Evolutionary conservation across 2,797 vertebrate species (phyloP).

Genomic region (Rhynchonycteris naso): DNA sequence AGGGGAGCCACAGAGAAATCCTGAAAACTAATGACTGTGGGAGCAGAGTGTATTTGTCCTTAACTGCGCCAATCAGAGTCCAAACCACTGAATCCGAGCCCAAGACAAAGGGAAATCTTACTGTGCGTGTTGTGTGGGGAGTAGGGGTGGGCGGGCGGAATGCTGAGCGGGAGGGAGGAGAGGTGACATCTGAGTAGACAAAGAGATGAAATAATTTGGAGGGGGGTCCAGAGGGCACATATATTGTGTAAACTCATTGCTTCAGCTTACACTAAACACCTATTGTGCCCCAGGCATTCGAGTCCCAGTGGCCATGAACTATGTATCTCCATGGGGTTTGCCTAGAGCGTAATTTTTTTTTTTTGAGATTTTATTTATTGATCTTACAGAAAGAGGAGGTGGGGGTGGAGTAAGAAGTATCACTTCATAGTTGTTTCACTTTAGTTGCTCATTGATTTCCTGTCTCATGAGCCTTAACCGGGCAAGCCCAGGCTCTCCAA

Average conservation of each 20-base stretch:
- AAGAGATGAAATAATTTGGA: constrained; percentile 29
- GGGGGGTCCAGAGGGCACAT: background rate
- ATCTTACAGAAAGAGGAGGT: too few species aligned
- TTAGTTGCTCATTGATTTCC: too few species aligned
- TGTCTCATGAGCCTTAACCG: too few species aligned
- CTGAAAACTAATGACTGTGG: constrained; percentile 59
- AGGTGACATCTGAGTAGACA: background rate
- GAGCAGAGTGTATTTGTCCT: constrained; percentile 61
- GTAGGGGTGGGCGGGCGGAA: background rate
- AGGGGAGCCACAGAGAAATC: constrained; percentile 64
- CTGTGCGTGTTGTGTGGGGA: background rate
- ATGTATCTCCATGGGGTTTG: accelerated
- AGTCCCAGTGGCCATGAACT: too few species aligned
- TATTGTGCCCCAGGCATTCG: background rate
- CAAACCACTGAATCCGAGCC: constrained; percentile 58
- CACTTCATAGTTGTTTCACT: too few species aligned
- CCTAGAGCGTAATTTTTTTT: too few species aligned
- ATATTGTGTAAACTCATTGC: background rate
- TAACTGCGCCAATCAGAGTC: constrained; percentile 59
- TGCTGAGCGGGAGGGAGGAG: background rate
- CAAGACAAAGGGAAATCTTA: constrained; percentile 62
- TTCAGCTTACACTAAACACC: background rate
- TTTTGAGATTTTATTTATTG: too few species aligned
- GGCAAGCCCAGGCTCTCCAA: too few species aligned
- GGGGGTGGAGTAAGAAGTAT: too few species aligned